Base-by-base conservation (phyloP, 2,797 vertebrate genomes). In the Heteromormyrus szaboi region DNA sequence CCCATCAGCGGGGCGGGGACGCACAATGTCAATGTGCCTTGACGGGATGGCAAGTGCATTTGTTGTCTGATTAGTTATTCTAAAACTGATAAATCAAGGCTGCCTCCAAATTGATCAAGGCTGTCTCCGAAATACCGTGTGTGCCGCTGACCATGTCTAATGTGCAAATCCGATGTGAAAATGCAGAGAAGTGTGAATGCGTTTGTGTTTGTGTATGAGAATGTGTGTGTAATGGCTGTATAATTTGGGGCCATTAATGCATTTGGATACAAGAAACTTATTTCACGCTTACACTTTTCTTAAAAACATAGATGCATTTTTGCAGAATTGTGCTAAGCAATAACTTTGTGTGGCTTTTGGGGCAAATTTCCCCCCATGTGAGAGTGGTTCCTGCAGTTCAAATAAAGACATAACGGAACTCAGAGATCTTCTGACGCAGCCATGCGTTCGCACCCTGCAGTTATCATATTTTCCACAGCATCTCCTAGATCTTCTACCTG, bases 351-450 rank as follows among this genome's bases (percentile, higher is more conserved):
- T 33, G 9, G 46, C 22, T 7, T 51, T 54, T 54, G 14, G 46
- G 22, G 46, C 22, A 50, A 29, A 72, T 85, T 53, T 19, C 3
- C 84, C 50, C 56, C 37, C 51, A 9, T 53, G 53, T 48, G 22
- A 19, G 37, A 46, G 29, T 48, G 84, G 88, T 89, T 90, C 46
- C 88, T 68, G 2, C 7, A n/a, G 41, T 84, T 86, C 41, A 54
- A 54, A 85, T 81, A 44, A 41, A 79, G 46, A 54, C 51, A 79
- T 54, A 50, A 54, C 7, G 12, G 68, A 44, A 59, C 50, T 17
- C 50, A 12, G 14, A 29, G 25, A 53, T 33, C 46, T 17, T 51
- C 22, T 54, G 6, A 54, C 17, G 22, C 48, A 81, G 37, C 41
- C 17, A 81, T n/a, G 76, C 19, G 1, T 81, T 19, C 5, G 17